Evolutionary conservation across 2,888 invertebrate genomes (phyloP).

Genomic region (Panzeria rudis): DNA sequence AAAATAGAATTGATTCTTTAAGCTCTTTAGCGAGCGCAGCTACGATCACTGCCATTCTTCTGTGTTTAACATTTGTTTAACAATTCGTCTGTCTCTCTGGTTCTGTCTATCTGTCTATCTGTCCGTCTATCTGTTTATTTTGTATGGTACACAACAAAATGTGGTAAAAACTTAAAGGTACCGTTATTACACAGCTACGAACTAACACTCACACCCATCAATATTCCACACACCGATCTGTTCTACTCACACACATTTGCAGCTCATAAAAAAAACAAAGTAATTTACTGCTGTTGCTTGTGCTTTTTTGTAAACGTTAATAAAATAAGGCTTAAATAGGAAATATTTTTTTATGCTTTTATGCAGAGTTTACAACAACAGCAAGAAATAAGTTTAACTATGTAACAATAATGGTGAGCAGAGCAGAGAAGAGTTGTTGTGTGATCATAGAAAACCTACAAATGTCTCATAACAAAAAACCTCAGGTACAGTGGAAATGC

Average conservation of each 20-base stretch:
- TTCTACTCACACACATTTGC: slow-evolving; percentile 18
- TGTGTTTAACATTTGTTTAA: slow-evolving; percentile 1
- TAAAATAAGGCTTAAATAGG: slow-evolving; percentile 67
- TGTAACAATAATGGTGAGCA: slow-evolving; percentile 43
- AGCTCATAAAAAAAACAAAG: background rate
- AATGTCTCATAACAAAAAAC: slow-evolving; percentile 39
- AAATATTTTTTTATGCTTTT: slow-evolving; percentile 62
- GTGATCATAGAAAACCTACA: slow-evolving; percentile 68
- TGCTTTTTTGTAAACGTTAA: slow-evolving; percentile 38
- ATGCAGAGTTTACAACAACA: slow-evolving; percentile 44
- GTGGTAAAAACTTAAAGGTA: slow-evolving; percentile 52
- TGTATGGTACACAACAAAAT: slow-evolving; percentile 10
- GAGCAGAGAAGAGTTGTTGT: slow-evolving; percentile 9
- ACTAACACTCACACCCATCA: slow-evolving; percentile 29
- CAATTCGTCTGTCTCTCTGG: slow-evolving; percentile 18
- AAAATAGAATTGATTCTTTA: slow-evolving; percentile 38
- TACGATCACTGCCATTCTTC: slow-evolving; percentile 1
- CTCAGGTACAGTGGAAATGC: slow-evolving; percentile 11
- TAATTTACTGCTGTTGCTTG: slow-evolving; percentile 6
- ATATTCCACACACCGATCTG: slow-evolving; percentile 32
- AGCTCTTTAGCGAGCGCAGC: slow-evolving; percentile 19
- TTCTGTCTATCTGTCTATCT: background rate
- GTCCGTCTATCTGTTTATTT: background rate
- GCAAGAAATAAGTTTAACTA: background rate
- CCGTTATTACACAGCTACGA: slow-evolving; percentile 57